Percentiles rank a stretch among this genome's conserved stretches.
Conservation (phyloP, 2,888 invertebrate species). For the Yponomeuta sedellus region DNA sequence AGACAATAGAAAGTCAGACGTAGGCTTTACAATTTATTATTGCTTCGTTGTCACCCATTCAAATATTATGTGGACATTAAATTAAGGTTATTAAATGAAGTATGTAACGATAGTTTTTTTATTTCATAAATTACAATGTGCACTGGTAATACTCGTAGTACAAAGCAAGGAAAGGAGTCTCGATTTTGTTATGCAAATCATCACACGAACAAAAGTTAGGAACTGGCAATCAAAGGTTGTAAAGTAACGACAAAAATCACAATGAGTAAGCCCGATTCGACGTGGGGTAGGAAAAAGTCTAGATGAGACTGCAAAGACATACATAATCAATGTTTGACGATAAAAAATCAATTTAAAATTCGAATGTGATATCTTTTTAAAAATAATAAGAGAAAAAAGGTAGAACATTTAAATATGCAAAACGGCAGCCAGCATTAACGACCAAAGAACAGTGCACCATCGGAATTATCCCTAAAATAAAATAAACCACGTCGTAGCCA, state of each 20-base stretch:
- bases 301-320: not conserved
- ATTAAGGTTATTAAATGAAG: not conserved
- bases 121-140: not conserved
- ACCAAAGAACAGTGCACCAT: slow-evolving; percentile 15
- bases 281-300: not conserved
- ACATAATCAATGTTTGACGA: not conserved
- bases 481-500: slow-evolving; percentile 41
- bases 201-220: slow-evolving; percentile 16
- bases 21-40: not conserved
- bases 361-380: not conserved
- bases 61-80: not conserved
- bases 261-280: not conserved
- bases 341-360: not conserved
- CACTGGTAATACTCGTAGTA: not conserved
- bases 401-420: slow-evolving; percentile 14
- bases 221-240: slow-evolving; percentile 16
- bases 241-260: slow-evolving; percentile 18
- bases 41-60: not conserved
- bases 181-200: slow-evolving; percentile 20
- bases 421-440: slow-evolving; percentile 13
- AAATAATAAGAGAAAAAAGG: not conserved
- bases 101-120: not conserved
- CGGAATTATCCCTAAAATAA: slow-evolving; percentile 29
- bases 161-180: slow-evolving; percentile 6
- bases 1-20: not conserved